Base-by-base conservation (phyloP, 37 sponge, comb jelly and placozoan genomes). In the Amphimedon queenslandica region DNA sequence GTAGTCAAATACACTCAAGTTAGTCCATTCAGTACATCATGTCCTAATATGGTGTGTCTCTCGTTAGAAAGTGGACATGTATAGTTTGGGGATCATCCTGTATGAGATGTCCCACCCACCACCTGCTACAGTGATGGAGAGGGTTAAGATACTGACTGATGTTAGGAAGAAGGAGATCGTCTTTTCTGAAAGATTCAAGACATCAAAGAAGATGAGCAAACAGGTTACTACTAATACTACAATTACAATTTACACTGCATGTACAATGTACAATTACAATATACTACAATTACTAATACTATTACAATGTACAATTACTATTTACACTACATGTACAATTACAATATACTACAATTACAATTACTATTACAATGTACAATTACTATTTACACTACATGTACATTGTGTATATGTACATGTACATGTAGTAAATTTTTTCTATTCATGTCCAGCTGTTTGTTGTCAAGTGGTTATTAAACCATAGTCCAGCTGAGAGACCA, bases 61-160 rank as follows among this genome's bases (percentile, higher is more conserved):
- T 58, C 33, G 37, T 0, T 61, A 93, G 87, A 91, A 90, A 78
- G 88, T 89, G 35, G 99, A 98, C 68, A 87, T 94, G 11, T 98
- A 94, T 77, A 98, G 99, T 76, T 58, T 98, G 66, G 99, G 99
- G 0, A 80, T 98, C 51, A 98, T 98, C 43, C 81, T 89, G 73
- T 98, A 94, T 82, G 99, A 98, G 79, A 94, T 98, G 95, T 86
- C 87, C 42, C 87, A 81, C 34, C 74, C 92, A 1, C 99, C 95
- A 0, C 37, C 10, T 11, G 32, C 67, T 21, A 90, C 90, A 8
- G 70, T 68, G 28, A 86, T 92, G 84, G 99, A 98, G 87, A 65
- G 93, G 30, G 64, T 67, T 40, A 70, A 76, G 29, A 69, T 92
- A 33, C 47, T 98, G 34, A 66, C 42, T 6, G 74, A 83, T 1